phyloP scores from a whole-genome alignment of 2,888 invertebrate species.

The Falcaria lacertinaria region DNA sequence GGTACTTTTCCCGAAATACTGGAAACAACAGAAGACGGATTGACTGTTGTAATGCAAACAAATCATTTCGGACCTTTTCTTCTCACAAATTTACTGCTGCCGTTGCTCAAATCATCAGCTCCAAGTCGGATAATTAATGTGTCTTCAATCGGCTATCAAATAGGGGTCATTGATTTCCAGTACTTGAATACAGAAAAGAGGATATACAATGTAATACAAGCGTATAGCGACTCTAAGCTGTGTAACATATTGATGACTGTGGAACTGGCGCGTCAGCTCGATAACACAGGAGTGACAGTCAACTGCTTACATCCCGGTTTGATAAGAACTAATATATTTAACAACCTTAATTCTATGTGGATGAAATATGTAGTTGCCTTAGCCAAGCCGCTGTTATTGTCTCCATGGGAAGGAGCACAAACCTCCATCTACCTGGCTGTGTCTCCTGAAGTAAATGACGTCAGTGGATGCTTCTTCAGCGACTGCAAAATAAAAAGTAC shows the following conservation, averaged over 20 bases:
- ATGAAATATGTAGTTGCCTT: slow-evolving; percentile 55
- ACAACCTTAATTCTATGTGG: slow-evolving; percentile 44
- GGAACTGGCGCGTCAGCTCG: slow-evolving; percentile 84
- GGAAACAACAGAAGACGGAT: slow-evolving; percentile 78
- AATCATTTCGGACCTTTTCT: slow-evolving; percentile 83
- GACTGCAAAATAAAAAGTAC: slow-evolving; percentile 68
- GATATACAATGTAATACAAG: slow-evolving; percentile 15
- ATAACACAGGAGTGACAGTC: slow-evolving; percentile 85
- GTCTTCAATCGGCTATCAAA: slow-evolving; percentile 45
- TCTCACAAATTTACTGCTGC: slow-evolving; percentile 80
- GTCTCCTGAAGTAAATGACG: slow-evolving; percentile 72
- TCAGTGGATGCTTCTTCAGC: slow-evolving; percentile 82
- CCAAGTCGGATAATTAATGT: slow-evolving; percentile 61
- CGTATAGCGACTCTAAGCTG: slow-evolving; percentile 81
- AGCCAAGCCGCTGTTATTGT: slow-evolving; percentile 30
- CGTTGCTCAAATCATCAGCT: slow-evolving; percentile 54
- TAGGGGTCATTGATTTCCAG: slow-evolving; percentile 38
- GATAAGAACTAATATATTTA: slow-evolving; percentile 82
- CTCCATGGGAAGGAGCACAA: slow-evolving; percentile 57
- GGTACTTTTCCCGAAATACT: slow-evolving; percentile 62
- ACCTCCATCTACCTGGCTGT: slow-evolving; percentile 78
- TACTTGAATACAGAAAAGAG: slow-evolving; percentile 42
- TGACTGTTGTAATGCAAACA: slow-evolving; percentile 79
- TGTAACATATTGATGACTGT: slow-evolving; percentile 86
- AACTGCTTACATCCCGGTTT: slow-evolving; percentile 90